Evolutionary conservation across 2,888 invertebrate genomes (phyloP).

Genomic region (Eurois occulta): DNA sequence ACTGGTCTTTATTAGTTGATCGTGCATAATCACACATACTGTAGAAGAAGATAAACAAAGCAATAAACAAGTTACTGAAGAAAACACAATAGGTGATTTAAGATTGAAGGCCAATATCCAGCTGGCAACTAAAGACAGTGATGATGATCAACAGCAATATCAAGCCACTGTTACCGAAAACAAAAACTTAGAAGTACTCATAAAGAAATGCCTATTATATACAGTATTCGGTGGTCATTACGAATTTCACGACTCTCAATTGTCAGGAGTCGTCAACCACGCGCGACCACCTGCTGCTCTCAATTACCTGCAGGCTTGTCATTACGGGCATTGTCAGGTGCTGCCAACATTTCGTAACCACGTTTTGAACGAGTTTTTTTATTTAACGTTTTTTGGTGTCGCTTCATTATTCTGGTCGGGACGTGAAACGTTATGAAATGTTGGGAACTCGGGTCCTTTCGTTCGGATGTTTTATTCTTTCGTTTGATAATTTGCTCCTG

Average conservation of each 20-base stretch:
- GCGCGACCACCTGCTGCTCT: conserved; percentile 57
- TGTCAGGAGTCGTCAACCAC: conserved; percentile 45
- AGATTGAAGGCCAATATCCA: not conserved
- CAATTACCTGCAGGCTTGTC: conserved; percentile 48
- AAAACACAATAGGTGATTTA: not conserved
- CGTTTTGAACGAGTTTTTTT: conserved; percentile 43
- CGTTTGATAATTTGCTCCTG: not conserved
- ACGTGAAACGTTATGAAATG: conserved; percentile 23
- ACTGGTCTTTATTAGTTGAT: not conserved
- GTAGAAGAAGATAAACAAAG: not conserved
- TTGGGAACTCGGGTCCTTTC: not conserved
- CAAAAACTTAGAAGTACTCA: not conserved
- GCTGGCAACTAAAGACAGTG: not conserved
- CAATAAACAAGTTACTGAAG: not conserved
- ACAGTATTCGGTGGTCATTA: conserved; percentile 37
- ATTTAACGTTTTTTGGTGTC: conserved; percentile 36
- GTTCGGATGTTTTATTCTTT: not conserved
- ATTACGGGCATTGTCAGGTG: conserved; percentile 52
- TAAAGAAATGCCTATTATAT: conserved; percentile 12
- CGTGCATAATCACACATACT: not conserved
- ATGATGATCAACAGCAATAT: not conserved
- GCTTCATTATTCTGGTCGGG: conserved; percentile 28
- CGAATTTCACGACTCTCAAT: conserved; percentile 29
- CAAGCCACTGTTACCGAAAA: not conserved
- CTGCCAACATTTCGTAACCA: conserved; percentile 51